Evolutionary conservation across 2,888 invertebrate genomes (phyloP), one percentile per base, ranked within the genome.

Genomic region (Epiblema foenella): DNA sequence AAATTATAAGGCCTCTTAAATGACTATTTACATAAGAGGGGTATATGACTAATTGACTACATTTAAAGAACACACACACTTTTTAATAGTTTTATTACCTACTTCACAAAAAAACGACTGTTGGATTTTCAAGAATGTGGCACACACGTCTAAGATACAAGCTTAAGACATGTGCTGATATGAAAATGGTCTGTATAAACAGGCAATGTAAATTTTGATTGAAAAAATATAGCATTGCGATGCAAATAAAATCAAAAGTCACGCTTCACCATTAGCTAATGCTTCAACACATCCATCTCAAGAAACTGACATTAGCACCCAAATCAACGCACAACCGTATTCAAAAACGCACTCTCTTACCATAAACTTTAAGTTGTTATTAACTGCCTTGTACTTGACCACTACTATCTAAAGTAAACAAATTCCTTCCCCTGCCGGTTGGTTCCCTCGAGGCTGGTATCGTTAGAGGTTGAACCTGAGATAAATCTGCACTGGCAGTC

Each of bases 401-500:
- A 65, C 65, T 69, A 54, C 39, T 54, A 72, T 71, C 69, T 62
- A 72, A 63, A 73, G 75, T 78, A 80, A 81, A 80, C 81, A 83
- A 80, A 79, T 79, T 77, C 77, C 60, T 65, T 42, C 66, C 69
- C 69, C 51, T 15, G 17, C 15, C 37, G 18, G 18, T 37, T 15
- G 18, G 18, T 37, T 15, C 70, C 71, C 71, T 51, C 49, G 71
- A 59, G 70, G 42, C 20, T 51, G 37, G 80, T 78, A 83, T 84
- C 85, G 83, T 85, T 84, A 84, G 73, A 75, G 81, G 79, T 84
- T 86, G 84, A 87, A 89, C 87, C 89, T 88, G 87, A 86, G 90
- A 91, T 89, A 89, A 90, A 92, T 91, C 90, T 87, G 88, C 87
- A 85, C 81, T 78, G 79, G 80, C 81, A 80, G 82, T 79, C 80